Percentiles rank a stretch among this genome's conserved stretches.
These are phyloP conservation scores for Ammodytes dubius DNA, from an alignment of 2,113 vertebrate species.

Conservation along the genomic window DNA sequence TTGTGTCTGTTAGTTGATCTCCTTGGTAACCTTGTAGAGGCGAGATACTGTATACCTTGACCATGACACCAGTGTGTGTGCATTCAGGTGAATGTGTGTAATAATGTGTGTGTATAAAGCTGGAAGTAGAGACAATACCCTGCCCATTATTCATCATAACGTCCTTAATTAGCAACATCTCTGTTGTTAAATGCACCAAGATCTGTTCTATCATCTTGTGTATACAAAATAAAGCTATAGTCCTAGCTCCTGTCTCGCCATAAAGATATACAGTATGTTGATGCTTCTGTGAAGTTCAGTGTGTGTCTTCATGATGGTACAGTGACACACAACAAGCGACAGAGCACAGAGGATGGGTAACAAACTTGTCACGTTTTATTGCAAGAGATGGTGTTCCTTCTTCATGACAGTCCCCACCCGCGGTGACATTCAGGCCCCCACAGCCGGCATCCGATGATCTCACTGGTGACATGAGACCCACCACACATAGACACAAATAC, in stretches of 20 bases:
- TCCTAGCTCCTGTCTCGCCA: not conserved
- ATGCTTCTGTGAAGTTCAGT: constrained; percentile 23
- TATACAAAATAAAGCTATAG: not conserved
- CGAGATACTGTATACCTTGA: not conserved
- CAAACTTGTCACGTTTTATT: constrained; percentile 56
- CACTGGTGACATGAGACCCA: constrained; percentile 45
- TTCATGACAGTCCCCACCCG: constrained; percentile 47
- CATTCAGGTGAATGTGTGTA: not conserved
- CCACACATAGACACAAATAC: constrained; percentile 7
- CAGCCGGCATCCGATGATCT: constrained; percentile 63
- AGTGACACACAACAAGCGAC: constrained; percentile 22
- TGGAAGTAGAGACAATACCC: not conserved
- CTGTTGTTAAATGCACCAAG: constrained; percentile 16
- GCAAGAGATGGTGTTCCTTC: constrained; percentile 25
- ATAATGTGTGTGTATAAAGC: not conserved
- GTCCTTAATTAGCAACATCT: constrained; percentile 9
- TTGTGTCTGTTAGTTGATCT: constrained; percentile 3
- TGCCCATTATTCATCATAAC: constrained; percentile 15
- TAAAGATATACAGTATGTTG: not conserved
- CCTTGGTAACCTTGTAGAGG: not conserved
- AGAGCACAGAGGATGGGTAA: constrained; percentile 15
- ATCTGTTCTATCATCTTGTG: not conserved
- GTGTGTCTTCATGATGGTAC: constrained; percentile 32
- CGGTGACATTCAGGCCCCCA: constrained; percentile 66
- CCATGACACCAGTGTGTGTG: not conserved